Base-by-base conservation (phyloP, 2,888 invertebrate genomes). In the Entomobrya multifasciata region DNA sequence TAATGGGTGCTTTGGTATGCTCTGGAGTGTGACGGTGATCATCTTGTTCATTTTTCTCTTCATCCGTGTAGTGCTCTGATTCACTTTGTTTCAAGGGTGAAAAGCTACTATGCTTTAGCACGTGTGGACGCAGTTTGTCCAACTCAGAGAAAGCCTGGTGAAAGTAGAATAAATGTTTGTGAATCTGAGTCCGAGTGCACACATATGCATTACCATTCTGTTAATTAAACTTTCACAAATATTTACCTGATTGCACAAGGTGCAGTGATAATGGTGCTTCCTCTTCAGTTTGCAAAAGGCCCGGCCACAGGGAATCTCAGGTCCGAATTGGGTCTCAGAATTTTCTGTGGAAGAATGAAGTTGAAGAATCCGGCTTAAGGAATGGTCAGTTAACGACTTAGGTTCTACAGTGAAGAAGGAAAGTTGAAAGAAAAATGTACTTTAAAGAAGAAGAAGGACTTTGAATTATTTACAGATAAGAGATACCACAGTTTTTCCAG, bases 271-370 rank as follows among this genome's bases (percentile, higher is more conserved):
- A 92, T 96, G 96, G 89, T 95, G 95, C 91, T 95, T 95, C 87
- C 95, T 94, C 92, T 96, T 96, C 90, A 96, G 93, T 92, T 96
- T 96, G 92, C 96, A 96, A 92, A 96, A 96, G 4, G 96, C 96
- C 22, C 96, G 93, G 78, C 95, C 95, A 92, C 96, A 96, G 78
- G 94, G 94, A 83, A 94, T 93, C 89, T 95, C 95, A 0, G 94
- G 95, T 0, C 95, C 95, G 91, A 95, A 95, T 30, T 90, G 90
- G 2, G 90, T 91, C 72, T 91, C 91, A 13, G 90, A 90, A 57
- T 87, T 90, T 25, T 91, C 91, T 80, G 87, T 88, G 20, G 88
- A 82, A 57, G 88, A 86, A 52, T 90, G 89, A 67, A 91, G 85
- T 86, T 91, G 91, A 52, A 91, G 89, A 87, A 91, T 91, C 76